Evolutionary conservation across 2,888 invertebrate species (phyloP).

Genomic region (Agrotis clavis): DNA sequence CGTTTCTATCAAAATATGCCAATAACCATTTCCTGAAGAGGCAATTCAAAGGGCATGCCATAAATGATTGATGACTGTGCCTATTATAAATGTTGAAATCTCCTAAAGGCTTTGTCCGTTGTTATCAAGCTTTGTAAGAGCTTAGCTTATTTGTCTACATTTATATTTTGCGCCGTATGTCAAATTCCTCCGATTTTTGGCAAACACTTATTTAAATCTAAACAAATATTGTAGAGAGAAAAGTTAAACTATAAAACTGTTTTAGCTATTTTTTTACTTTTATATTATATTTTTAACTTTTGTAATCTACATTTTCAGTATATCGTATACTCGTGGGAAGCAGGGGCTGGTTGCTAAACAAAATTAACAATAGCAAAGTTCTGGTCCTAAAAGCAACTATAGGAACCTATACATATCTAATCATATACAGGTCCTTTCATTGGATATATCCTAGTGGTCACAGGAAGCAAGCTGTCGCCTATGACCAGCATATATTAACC

Average conservation of each 20-base stretch:
- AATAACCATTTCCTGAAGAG: constrained; percentile 39
- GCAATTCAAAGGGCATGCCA: constrained; percentile 26
- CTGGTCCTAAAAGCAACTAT: neutral
- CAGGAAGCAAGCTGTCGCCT: constrained; percentile 56
- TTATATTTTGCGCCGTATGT: neutral
- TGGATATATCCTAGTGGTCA: constrained; percentile 20
- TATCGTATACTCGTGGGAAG: no score
- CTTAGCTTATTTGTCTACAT: neutral
- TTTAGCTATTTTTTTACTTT: no score
- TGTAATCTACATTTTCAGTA: no score
- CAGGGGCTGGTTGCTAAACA: no score
- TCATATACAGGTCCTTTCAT: neutral
- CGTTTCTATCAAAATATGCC: constrained; percentile 45
- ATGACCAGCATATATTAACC: constrained; percentile 58
- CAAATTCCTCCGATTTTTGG: neutral
- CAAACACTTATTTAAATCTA: no score
- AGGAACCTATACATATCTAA: neutral
- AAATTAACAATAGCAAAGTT: constrained; percentile 5
- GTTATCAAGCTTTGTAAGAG: neutral
- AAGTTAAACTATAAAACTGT: no score
- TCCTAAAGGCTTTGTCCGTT: constrained; percentile 3
- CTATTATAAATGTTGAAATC: constrained; percentile 13
- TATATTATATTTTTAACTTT: no score
- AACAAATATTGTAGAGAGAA: no score
- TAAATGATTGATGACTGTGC: constrained; percentile 34